Percentiles rank a stretch among this genome's conserved stretches.
These are phyloP conservation scores for Poliocrania exsul DNA, from an alignment of 2,797 vertebrate genomes.

Conservation along the genomic window DNA sequence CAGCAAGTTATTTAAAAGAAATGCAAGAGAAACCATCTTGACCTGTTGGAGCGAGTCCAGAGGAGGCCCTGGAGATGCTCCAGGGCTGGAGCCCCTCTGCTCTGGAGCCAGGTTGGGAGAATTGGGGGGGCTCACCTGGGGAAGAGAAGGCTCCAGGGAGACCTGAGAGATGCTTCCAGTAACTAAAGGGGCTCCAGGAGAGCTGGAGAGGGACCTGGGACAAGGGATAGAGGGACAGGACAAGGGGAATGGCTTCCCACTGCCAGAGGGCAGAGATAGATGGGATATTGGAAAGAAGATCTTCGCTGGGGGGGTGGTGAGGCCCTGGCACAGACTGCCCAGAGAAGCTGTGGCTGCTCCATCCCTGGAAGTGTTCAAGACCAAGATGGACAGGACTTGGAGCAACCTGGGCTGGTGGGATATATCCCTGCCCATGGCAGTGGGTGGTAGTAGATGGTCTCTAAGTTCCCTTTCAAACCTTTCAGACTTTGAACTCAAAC, in stretches of 20 bases:
- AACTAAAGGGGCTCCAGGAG: background rate
- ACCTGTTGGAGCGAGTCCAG: background rate
- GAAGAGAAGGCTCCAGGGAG: background rate
- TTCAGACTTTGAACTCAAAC: background rate
- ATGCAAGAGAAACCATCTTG: background rate
- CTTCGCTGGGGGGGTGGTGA: rapidly evolving
- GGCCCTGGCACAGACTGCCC: background rate
- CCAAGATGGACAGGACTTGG: background rate
- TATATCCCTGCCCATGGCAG: background rate
- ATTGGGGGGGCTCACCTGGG: background rate
- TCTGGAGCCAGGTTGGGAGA: background rate
- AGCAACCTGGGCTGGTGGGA: background rate
- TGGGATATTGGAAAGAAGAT: background rate
- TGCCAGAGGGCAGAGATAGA: background rate
- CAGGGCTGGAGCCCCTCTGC: rapidly evolving
- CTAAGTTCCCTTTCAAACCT: background rate
- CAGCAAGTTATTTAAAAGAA: background rate
- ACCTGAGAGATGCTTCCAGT: rapidly evolving
- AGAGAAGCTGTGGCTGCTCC: background rate
- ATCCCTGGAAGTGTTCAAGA: background rate
- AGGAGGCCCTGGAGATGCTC: rapidly evolving
- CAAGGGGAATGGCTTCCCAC: background rate
- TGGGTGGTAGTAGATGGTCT: background rate
- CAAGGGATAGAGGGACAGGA: background rate
- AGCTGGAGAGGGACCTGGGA: background rate